phyloP scores from a whole-genome alignment of 53 echinoderm and acorn worm species.

The Paelopatides confundens region DNA sequence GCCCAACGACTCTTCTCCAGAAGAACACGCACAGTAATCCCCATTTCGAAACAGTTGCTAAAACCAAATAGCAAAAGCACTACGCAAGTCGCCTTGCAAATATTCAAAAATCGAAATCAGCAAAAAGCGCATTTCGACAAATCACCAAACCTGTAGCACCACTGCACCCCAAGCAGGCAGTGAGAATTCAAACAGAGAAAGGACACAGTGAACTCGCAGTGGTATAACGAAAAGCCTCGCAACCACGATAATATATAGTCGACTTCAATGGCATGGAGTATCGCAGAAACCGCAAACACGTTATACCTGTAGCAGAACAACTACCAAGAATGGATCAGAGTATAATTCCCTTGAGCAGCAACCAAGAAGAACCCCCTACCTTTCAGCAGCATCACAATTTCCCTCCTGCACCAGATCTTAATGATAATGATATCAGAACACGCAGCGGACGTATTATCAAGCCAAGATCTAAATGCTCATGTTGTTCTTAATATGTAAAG shows the following conservation, averaged over 20 bases:
- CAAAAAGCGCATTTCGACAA: constrained; percentile 34
- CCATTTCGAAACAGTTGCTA: neutral
- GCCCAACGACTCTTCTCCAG: constrained; percentile 13
- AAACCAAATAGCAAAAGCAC: constrained; percentile 18
- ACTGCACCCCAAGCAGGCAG: neutral
- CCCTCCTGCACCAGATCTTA: neutral
- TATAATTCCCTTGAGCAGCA: neutral
- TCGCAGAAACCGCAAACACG: constrained; percentile 1
- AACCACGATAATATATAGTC: neutral
- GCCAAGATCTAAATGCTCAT: neutral
- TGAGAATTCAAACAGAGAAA: neutral
- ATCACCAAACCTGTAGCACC: neutral
- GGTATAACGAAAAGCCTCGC: neutral
- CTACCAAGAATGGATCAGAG: neutral
- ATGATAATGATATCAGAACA: neutral
- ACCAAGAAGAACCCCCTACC: neutral
- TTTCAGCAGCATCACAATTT: neutral
- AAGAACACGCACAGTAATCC: constrained; percentile 12
- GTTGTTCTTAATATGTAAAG: neutral
- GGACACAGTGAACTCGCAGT: neutral
- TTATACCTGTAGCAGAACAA: neutral
- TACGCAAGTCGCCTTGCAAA: neutral
- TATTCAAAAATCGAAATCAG: neutral
- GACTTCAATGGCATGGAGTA: neutral
- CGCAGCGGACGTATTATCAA: neutral